Evolutionary conservation across 2,888 invertebrate genomes (phyloP), one percentile per base, ranked within the genome.

Genomic region (Temnothorax ravouxi): DNA sequence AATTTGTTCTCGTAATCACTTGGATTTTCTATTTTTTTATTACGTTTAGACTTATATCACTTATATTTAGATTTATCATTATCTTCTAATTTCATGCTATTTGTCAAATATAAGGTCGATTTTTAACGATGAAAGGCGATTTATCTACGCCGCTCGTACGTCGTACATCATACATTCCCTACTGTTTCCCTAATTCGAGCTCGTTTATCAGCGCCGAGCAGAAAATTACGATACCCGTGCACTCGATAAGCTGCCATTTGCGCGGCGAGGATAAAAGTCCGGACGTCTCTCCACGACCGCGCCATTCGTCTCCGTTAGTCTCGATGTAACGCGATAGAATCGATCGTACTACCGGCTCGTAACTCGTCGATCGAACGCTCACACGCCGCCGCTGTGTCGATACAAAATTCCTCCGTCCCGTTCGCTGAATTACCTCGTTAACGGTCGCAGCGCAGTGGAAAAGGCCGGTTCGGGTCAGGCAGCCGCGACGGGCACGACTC

Each of bases 351-450:
- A 77, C 25, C 38, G 44, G 61, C 72, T 81, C 74, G 74, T 71
- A 72, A 80, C 44, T 62, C 75, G 75, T 62, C 81, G 52, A 64
- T 74, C 76, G 52, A 18, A 62, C 61, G 11, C 38, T 44, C 41
- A n/a, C 41, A 41, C 52, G 56, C 41, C 44, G 34, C 44, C 21
- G 34, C n/a, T 54, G n/a, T 47, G 15, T 59, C 79, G 69, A 74
- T 82, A 69, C 66, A 44, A 59, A 59, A 69, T 86, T 61, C 62
- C 11, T 15, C 29, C 29, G 18, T 21, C 25, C 56, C 75, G 75
- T 75, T 56, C 75, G 54, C 71, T 71, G 87, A 83, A 84, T 88
- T 87, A 67, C 25, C 25, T 59, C 74, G 80, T 83, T 84, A 66
- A 50, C 54, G 74, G 38, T 29, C 11, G 80, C 52, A n/a, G 54